Evolutionary conservation across 2,113 vertebrate species (phyloP).

Genomic region (Pheucticus melanocephalus): DNA sequence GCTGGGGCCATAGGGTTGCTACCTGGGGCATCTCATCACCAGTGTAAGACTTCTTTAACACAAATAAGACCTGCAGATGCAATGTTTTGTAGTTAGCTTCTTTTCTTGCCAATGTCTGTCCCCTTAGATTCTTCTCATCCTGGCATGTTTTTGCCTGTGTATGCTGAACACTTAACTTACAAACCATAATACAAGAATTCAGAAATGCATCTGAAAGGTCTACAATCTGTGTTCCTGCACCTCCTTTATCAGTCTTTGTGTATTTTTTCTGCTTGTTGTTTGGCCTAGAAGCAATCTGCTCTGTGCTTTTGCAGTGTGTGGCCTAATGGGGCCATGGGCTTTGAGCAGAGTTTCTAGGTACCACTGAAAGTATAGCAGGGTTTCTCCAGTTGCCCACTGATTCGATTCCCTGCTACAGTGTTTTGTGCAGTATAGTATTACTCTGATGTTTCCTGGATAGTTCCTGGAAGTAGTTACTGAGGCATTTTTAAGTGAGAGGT

Average conservation of each 20-base stretch:
- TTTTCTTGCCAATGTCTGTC: background rate
- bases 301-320: background rate
- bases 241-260: background rate
- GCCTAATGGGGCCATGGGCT: background rate
- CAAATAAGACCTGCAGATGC: background rate
- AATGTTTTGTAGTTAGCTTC: background rate
- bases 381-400: background rate
- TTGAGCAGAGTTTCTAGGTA: background rate
- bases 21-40: background rate
- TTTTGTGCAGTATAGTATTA: background rate
- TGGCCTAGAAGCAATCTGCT: background rate
- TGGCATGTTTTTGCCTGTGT: background rate
- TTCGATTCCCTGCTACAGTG: background rate
- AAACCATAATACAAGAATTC: background rate
- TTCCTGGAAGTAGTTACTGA: background rate
- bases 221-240: background rate
- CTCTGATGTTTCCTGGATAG: background rate
- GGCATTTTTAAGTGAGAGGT: background rate
- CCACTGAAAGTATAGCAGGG: background rate
- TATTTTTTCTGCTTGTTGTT: background rate
- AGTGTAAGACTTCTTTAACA: background rate
- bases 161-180: background rate
- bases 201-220: background rate
- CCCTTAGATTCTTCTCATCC: background rate
- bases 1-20: background rate